Evolutionary conservation across 2,797 vertebrate species (phyloP), one percentile per base, ranked within the genome.

Genomic region (Spinus pinus): DNA sequence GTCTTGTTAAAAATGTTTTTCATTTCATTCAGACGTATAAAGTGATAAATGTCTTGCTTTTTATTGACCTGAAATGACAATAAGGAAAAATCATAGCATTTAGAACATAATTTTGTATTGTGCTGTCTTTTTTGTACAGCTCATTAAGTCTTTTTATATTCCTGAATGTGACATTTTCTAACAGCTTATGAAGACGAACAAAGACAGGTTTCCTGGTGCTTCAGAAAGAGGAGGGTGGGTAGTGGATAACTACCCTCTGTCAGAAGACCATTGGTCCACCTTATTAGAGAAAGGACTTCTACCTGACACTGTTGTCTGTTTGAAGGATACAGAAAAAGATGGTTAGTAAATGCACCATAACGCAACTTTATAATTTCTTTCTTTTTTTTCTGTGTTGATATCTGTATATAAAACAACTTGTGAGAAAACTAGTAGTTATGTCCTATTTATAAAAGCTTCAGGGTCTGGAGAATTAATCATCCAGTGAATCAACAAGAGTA

Each of bases 241-340:
- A 72, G 95, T 99, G 62, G 99, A 99, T 96, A 99, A 99, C 97
- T 99, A 98, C 84, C 99, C 99, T 65, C 91, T 96, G 41, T 96
- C 91, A 61, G 30, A 51, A 85, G 98, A 98, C 9, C 98, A 99
- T 61, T 97, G 99, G 98, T 81, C 92, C 53, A 90, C 81, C 71
- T 97, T 99, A 77, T 54, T 94, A 64, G 94, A 98, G 37, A 97
- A 93, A 86, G 97, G 93, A 92, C 90, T 98, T 87, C 49, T 97
- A 64, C 99, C 99, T 42, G 98, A 99, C 78, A 93, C 97, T 47
- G 39, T 99, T n/a, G 97, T 99, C 97, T 98, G 96, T 96, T 98
- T 99, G 88, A 97, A 79, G 92, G 96, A 99, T 95, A 95, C 53
- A 27, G 91, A 97, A 89, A 96, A 95, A 83, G 96, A 98, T 24